These are phyloP conservation scores for Halictus quadricinctus DNA, from an alignment of 2,888 invertebrate species.

Conservation along the genomic window DNA sequence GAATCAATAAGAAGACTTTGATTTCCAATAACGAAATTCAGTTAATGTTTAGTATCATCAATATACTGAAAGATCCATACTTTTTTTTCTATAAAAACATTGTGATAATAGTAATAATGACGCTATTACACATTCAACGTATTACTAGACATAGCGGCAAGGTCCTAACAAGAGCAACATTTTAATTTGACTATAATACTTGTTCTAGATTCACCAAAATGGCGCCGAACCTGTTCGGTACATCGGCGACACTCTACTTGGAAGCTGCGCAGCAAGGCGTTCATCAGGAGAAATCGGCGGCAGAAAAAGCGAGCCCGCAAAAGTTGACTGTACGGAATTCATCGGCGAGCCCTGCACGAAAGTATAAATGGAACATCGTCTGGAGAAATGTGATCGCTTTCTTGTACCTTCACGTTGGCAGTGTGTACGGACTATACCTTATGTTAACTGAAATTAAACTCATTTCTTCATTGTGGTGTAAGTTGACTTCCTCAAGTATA, in stretches of 20 bases:
- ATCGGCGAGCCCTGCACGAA: constrained; percentile 59
- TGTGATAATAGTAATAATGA: background rate
- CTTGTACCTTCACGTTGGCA: constrained; percentile 87
- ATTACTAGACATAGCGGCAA: background rate
- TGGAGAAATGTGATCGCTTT: constrained; percentile 92
- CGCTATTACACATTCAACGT: too few relatives aligned
- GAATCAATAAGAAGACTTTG: too few relatives aligned
- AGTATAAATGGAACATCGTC: constrained; percentile 87
- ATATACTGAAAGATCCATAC: too few relatives aligned
- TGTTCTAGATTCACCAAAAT: constrained; percentile 80
- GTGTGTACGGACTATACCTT: constrained; percentile 88
- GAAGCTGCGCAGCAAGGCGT: constrained; percentile 79
- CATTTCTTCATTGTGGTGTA: constrained; percentile 85
- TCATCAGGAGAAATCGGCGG: constrained; percentile 69
- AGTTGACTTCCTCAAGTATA: constrained; percentile 73
- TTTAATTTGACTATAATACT: background rate
- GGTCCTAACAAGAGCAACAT: background rate
- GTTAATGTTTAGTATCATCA: too few relatives aligned
- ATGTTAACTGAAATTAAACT: constrained; percentile 83
- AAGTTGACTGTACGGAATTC: constrained; percentile 55
- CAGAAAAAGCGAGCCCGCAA: constrained; percentile 49
- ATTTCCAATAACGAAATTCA: too few relatives aligned
- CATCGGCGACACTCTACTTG: constrained; percentile 84
- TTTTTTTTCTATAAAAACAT: background rate
- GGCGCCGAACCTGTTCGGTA: constrained; percentile 86